These are phyloP conservation scores for Laothoe populi DNA, from an alignment of 2,888 invertebrate species.

Conservation along the genomic window DNA sequence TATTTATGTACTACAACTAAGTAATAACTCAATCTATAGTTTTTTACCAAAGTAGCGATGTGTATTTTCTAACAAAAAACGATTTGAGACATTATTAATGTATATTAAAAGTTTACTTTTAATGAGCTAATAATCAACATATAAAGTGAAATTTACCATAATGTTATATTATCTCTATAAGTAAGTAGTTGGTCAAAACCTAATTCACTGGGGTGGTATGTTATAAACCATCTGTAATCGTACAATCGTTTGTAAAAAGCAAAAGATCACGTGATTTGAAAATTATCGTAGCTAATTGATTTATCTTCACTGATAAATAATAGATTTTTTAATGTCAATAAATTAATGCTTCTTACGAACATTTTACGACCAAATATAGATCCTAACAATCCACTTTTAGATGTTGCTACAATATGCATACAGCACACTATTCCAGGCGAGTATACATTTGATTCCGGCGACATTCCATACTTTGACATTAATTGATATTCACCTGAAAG, in stretches of 20 bases:
- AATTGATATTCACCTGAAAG: constrained; percentile 76
- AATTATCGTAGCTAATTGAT: background rate
- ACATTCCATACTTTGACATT: constrained; percentile 61
- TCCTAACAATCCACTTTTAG: background rate
- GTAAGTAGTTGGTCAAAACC: too few relatives aligned
- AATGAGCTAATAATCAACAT: too few relatives aligned
- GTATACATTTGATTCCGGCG: constrained; percentile 40
- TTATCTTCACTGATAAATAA: background rate
- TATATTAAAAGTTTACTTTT: too few relatives aligned
- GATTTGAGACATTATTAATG: too few relatives aligned
- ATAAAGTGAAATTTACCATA: too few relatives aligned
- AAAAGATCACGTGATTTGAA: background rate
- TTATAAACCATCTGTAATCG: too few relatives aligned
- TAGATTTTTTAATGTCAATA: background rate
- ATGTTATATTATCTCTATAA: too few relatives aligned
- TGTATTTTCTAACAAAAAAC: too few relatives aligned
- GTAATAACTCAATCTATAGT: too few relatives aligned
- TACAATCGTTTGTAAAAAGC: background rate
- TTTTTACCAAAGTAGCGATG: too few relatives aligned
- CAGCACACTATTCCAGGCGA: too few relatives aligned
- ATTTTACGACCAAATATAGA: background rate
- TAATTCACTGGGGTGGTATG: background rate
- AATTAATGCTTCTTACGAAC: background rate
- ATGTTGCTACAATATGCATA: background rate
- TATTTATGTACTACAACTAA: too few relatives aligned